These are phyloP conservation scores for Uropsilus gracilis DNA, from an alignment of 2,113 vertebrate species.

Conservation along the genomic window DNA sequence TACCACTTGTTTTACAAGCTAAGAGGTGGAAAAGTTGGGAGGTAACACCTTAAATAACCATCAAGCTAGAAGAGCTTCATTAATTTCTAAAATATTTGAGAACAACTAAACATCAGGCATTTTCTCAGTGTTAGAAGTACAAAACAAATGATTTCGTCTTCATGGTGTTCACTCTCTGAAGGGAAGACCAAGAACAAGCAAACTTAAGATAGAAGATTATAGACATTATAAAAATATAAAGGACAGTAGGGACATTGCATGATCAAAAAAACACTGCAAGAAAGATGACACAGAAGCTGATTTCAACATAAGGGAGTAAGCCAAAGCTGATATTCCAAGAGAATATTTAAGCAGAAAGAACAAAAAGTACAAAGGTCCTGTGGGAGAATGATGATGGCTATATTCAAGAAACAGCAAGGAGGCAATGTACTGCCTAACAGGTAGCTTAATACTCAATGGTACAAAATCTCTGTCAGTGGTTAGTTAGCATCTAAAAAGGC, in stretches of 20 bases:
- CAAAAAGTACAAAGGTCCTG: neutral
- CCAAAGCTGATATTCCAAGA: neutral
- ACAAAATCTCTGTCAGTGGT: neutral
- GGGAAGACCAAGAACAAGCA: neutral
- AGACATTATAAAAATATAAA: neutral
- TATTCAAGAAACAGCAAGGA: neutral
- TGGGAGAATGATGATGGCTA: neutral
- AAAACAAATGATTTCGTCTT: neutral
- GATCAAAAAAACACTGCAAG: neutral
- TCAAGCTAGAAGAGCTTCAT: conserved; percentile 10
- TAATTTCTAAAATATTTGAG: conserved; percentile 16
- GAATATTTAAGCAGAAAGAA: neutral
- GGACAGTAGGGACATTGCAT: neutral
- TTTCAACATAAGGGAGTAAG: neutral
- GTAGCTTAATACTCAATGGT: neutral
- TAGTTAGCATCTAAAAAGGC: conserved; percentile 21
- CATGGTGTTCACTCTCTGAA: neutral
- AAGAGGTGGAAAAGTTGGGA: neutral
- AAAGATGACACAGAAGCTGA: neutral
- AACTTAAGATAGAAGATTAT: neutral
- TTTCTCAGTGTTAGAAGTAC: neutral
- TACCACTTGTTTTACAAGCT: neutral
- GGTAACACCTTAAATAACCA: neutral
- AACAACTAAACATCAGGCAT: neutral
- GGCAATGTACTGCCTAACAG: neutral